Base-by-base conservation (phyloP, 2,113 vertebrate species). In the Eidolon helvum region DNA sequence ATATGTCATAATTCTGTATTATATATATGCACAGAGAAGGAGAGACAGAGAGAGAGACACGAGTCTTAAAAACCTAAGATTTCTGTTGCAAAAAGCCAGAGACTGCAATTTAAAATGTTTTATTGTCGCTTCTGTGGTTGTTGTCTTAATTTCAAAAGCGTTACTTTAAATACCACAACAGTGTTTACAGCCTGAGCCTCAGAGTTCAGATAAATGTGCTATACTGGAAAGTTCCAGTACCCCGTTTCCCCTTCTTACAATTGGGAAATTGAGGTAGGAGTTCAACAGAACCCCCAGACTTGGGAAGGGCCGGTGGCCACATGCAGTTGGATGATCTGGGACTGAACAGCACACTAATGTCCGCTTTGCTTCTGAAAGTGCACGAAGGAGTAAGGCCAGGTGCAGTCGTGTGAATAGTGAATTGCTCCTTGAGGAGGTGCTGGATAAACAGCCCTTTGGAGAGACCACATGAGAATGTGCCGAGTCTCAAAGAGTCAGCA, bases 131-230 rank as follows among this genome's bases (percentile, higher is more conserved):
- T 83, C 10, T 78, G 48, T 69, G 15, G 7, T 84, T 45, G 11
- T 61, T 57, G 43, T 21, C 65, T 88, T 79, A 66, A 74, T 85
- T 89, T 88, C 35, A 45, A 65, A 95, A 97, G 24, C 21, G 43
- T 84, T 84, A 24, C n/a, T 45, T 87, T 33, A 87, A 75, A 79
- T 53, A n/a, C 22, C 38, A 87, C 11, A 19, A 9, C 28, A 10
- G 24, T 53, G 14, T 66, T 95, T 92, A 68, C 4, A 63, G 43
- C 26, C 21, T 71, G 61, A 82, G 86, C 10, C 4, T 74, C 48
- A 72, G 40, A 68, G 10, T 80, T 95, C 35, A 80, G 78, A 50
- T 26, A 95, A 83, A 72, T 2, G 1, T 55, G 5, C 48, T 22
- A 28, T 50, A 38, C 24, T 69, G 10, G 63, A 69, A 18, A 18